Conservation (phyloP, 2,888 invertebrate species). For the Folsomia manolachei region DNA sequence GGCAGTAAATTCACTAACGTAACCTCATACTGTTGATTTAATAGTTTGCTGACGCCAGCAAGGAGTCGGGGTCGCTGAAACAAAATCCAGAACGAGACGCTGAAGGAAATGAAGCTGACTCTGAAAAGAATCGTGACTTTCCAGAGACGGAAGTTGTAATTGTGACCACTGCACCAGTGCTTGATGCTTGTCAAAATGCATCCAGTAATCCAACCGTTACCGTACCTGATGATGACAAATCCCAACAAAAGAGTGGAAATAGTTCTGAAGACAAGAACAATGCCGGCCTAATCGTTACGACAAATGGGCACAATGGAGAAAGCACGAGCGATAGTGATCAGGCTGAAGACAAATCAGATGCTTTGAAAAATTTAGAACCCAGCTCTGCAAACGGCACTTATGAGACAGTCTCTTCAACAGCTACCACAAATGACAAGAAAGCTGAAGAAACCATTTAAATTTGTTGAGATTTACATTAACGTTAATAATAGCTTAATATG, state of each 20-base stretch:
- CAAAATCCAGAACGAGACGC: background rate
- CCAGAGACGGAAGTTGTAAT: conserved; percentile 42
- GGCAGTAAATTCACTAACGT: too few relatives aligned
- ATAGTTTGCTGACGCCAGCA: conserved; percentile 47
- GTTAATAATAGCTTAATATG: background rate
- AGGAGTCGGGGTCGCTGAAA: background rate
- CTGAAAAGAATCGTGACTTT: conserved; percentile 42
- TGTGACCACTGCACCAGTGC: conserved; percentile 15
- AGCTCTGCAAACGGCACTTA: background rate
- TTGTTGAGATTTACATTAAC: background rate
- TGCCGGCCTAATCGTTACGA: background rate
- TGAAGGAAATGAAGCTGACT: conserved; percentile 26
- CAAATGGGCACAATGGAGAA: conserved; percentile 1
- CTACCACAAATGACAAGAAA: too few relatives aligned
- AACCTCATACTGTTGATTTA: too few relatives aligned
- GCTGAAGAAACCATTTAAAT: background rate
- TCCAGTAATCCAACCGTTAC: conserved; percentile 1
- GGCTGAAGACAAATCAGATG: background rate
- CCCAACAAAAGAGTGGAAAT: background rate
- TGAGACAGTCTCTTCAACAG: background rate
- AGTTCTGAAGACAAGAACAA: background rate
- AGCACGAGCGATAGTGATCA: background rate
- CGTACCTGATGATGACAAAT: conserved; percentile 27
- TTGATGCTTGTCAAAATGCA: background rate
- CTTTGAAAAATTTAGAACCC: background rate